Conservation (phyloP, 2,797 vertebrate species). For the Pangasius mekongensis region DNA sequence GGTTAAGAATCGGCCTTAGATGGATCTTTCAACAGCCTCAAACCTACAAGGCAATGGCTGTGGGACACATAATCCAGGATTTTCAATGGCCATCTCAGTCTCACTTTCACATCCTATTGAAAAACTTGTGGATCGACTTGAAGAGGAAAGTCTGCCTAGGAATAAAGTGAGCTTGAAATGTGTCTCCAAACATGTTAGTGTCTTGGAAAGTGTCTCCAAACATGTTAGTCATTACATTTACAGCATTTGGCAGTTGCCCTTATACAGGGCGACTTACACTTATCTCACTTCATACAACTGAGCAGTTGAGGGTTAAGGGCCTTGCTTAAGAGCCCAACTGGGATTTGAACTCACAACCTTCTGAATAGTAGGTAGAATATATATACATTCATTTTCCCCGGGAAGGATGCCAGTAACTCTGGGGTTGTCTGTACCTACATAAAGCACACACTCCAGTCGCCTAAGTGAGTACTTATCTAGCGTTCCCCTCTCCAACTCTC, state of each 20-base stretch:
- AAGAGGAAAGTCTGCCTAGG: not conserved
- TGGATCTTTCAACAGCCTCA: not conserved
- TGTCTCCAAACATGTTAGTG: not conserved
- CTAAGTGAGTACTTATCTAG: conserved; percentile 38
- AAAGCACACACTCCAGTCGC: conserved; percentile 8
- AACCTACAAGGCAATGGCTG: not conserved
- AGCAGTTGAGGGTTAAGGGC: too few species aligned
- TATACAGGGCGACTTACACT: too few species aligned
- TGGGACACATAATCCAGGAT: not conserved
- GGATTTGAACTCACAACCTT: too few species aligned
- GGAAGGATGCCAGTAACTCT: not conserved
- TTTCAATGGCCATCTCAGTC: not conserved
- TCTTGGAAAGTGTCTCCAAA: too few species aligned
- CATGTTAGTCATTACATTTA: too few species aligned
- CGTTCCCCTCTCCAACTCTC: conserved; percentile 39
- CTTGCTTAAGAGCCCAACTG: too few species aligned
- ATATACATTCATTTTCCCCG: not conserved
- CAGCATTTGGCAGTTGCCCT: too few species aligned
- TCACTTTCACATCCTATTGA: not conserved
- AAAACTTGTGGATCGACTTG: not conserved
- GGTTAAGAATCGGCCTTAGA: not conserved
- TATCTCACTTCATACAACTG: too few species aligned
- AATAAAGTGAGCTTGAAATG: not conserved
- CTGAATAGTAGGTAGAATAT: too few species aligned
- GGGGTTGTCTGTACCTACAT: not conserved